Conservation (phyloP, 2,797 vertebrate species). For the Fistularia tabacaria region DNA sequence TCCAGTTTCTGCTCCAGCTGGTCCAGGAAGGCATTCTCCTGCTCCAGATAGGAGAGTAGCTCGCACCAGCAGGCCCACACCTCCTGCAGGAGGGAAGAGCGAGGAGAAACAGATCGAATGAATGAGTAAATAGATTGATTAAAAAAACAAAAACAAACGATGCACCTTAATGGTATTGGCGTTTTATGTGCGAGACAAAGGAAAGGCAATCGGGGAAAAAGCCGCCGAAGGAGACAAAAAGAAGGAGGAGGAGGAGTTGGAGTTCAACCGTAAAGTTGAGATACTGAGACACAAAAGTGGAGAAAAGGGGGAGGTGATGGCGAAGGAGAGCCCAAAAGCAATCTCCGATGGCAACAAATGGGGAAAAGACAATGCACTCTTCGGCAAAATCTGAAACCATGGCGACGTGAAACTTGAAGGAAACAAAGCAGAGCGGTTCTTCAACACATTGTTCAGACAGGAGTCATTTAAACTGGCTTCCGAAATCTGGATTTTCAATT, state of each 20-base stretch:
- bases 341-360: background rate
- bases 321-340: background rate
- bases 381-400: too few relatives aligned
- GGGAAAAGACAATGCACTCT: too few relatives aligned
- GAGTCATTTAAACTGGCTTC: too few relatives aligned
- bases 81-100: constrained; percentile 74
- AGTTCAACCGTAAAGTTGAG: constrained; percentile 5
- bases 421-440: too few relatives aligned
- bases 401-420: too few relatives aligned
- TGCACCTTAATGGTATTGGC: background rate
- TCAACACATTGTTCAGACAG: too few relatives aligned
- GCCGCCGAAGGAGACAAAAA: background rate
- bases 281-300: constrained; percentile 3
- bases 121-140: background rate
- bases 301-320: constrained; percentile 1
- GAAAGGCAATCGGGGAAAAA: background rate
- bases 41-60: constrained; percentile 87
- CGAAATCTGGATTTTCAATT: too few relatives aligned
- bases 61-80: constrained; percentile 97
- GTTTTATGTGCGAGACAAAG: background rate
- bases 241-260: background rate
- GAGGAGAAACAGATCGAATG: background rate
- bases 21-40: constrained; percentile 91
- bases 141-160: background rate
- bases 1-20: constrained; percentile 88